Conservation (phyloP, 2,113 vertebrate species). For the Podocnemis expansa region DNA sequence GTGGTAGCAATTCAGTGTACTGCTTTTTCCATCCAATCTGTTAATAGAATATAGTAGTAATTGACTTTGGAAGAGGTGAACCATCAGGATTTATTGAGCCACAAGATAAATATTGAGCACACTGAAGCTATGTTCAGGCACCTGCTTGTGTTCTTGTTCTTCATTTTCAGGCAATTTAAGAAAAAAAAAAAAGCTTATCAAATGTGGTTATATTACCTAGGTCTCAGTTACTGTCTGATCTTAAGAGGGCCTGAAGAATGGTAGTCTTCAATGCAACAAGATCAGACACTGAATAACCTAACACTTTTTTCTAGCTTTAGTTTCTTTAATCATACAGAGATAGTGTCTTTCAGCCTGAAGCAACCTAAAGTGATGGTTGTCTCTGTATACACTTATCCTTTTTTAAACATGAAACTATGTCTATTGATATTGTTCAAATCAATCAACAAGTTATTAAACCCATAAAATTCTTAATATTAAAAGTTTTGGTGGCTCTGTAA, state of each 20-base stretch:
- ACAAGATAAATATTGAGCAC: slow-evolving; percentile 57
- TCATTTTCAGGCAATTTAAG: slow-evolving; percentile 41
- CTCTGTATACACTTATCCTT: neutral
- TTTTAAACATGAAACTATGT: neutral
- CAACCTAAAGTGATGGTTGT: neutral
- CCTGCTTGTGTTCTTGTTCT: slow-evolving; percentile 11
- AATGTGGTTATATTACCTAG: slow-evolving; percentile 26
- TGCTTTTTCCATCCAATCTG: slow-evolving; percentile 38
- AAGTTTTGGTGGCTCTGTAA: neutral
- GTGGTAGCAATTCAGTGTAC: slow-evolving; percentile 3
- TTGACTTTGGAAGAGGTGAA: slow-evolving; percentile 59
- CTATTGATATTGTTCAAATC: neutral
- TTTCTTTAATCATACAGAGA: neutral
- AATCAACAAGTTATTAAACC: neutral
- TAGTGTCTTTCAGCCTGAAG: neutral
- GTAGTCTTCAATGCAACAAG: neutral
- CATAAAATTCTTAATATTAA: neutral
- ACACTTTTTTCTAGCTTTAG: neutral
- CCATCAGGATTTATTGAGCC: slow-evolving; percentile 54
- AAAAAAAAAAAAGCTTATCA: slow-evolving; percentile 1
- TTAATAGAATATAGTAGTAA: slow-evolving; percentile 65
- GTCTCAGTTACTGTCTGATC: neutral
- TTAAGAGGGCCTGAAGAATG: slow-evolving; percentile 5
- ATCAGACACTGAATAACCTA: neutral
- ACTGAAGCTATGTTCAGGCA: slow-evolving; percentile 9